These are phyloP conservation scores for Campoletis sonorensis DNA, from an alignment of 1,140 invertebrate genomes.

Conservation along the genomic window DNA sequence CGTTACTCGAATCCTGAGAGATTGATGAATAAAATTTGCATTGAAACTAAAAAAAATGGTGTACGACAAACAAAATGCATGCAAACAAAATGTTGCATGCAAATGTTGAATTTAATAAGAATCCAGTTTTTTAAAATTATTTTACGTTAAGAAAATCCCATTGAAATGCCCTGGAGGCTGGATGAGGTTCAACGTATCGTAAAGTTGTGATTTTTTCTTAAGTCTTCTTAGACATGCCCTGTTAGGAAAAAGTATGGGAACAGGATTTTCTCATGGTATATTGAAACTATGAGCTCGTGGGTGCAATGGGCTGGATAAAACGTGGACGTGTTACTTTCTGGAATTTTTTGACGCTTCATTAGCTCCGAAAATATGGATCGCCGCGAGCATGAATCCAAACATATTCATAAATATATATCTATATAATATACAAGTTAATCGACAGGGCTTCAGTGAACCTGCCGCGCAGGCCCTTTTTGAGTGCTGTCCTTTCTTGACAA, in stretches of 20 bases:
- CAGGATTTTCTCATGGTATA: constrained; percentile 29
- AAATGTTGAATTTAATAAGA: too few species aligned
- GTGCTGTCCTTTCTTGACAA: constrained; percentile 28
- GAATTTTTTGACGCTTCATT: constrained; percentile 52
- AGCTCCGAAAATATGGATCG: neutral
- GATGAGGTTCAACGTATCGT: too few species aligned
- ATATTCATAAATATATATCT: neutral
- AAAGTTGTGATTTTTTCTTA: neutral
- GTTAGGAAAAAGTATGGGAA: constrained; percentile 9
- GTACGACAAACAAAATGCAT: too few species aligned
- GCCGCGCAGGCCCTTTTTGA: neutral
- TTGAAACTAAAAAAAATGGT: too few species aligned
- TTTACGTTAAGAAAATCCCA: too few species aligned
- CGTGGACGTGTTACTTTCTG: constrained; percentile 39
- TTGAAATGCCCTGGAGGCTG: too few species aligned
- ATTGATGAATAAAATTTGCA: too few species aligned
- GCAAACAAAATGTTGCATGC: too few species aligned
- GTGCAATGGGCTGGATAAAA: constrained; percentile 50
- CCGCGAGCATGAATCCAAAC: too few species aligned
- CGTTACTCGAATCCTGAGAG: too few species aligned
- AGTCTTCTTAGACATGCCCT: neutral
- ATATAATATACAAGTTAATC: constrained; percentile 5
- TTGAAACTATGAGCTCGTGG: neutral
- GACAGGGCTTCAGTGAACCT: neutral
- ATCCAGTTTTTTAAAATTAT: too few species aligned